Evolutionary conservation across 1,140 invertebrate species (phyloP).

Genomic region (Drosophila paulistorum): DNA sequence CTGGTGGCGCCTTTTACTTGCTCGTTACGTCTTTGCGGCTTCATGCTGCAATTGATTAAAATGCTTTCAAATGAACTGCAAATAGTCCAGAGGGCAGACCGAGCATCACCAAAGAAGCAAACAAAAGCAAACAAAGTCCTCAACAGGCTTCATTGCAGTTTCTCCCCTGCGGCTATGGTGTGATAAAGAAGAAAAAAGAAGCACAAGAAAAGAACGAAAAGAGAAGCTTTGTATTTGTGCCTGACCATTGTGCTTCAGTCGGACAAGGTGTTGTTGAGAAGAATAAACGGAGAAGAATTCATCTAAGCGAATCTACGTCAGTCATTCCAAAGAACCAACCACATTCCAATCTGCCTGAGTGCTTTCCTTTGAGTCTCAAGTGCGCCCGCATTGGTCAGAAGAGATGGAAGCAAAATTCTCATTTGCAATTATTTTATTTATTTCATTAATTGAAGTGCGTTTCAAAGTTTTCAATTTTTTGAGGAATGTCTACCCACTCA

Average conservation of each 20-base stretch:
- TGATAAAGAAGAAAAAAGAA: conserved; percentile 13
- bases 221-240: conserved; percentile 27
- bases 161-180: conserved; percentile 35
- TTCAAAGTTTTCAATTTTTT: conserved; percentile 35
- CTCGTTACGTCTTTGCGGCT: conserved; percentile 5
- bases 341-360: conserved; percentile 53
- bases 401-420: not conserved
- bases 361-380: conserved; percentile 37
- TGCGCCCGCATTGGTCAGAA: not conserved
- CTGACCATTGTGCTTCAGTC: conserved; percentile 17
- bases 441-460: conserved; percentile 47
- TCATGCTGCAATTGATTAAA: conserved; percentile 57
- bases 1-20: conserved; percentile 18
- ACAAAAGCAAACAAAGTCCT: conserved; percentile 15
- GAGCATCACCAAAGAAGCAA: not conserved
- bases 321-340: conserved; percentile 26
- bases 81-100: conserved; percentile 20
- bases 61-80: conserved; percentile 49
- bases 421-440: conserved; percentile 57
- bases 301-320: conserved; percentile 16
- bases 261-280: conserved; percentile 44
- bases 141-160: conserved; percentile 23
- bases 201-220: not conserved
- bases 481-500: not conserved
- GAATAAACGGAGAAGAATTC: conserved; percentile 20